Base-by-base conservation (phyloP, 2,113 vertebrate species). In the Chionodraco myersi region DNA sequence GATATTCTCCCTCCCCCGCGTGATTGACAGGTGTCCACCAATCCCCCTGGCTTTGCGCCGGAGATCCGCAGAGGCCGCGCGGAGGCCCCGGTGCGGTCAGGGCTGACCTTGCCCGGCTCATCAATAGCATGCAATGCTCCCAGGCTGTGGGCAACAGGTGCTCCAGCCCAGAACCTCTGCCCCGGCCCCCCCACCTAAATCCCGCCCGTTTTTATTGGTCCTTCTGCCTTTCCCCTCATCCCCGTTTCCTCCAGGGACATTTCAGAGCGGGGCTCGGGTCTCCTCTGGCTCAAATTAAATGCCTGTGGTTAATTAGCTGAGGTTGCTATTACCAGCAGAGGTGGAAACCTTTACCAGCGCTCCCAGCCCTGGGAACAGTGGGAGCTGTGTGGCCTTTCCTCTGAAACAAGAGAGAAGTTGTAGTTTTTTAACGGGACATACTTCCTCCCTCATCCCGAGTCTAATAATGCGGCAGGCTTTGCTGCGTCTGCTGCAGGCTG, bases 21-120 rank as follows among this genome's bases (percentile, higher is more conserved):
- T 94, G 94, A 95, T 91, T 93, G 94, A 94, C 93, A 95, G 94
- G 92, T 92, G 93, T 93, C 93, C 85, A 82, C 82, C 91, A 88
- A 92, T 93, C 93, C 92, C 84, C 56, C 54, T 69, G 93, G 93
- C 92, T 94, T 95, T 92, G 84, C 81, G 75, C 93, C 89, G 83
- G 92, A 94, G 92, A 94, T 95, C 89, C 89, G 30, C 65, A 80
- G 86, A 90, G 80, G 80, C 83, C 15, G 61, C 52, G 54, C 18
- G 84, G 79, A 88, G 85, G 76, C 87, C 82, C 83, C 54, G 52
- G 75, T 67, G 79, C 44, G 54, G 88, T 78, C 23, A 36, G 49
- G 80, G 70, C 59, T 76, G 88, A 90, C 90, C 90, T 90, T 88
- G 83, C 84, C 67, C 26, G 48, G 80, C 84, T 92, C 92, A 90